Evolutionary conservation across 2,888 invertebrate genomes (phyloP).

Genomic region (Noctua janthina): DNA sequence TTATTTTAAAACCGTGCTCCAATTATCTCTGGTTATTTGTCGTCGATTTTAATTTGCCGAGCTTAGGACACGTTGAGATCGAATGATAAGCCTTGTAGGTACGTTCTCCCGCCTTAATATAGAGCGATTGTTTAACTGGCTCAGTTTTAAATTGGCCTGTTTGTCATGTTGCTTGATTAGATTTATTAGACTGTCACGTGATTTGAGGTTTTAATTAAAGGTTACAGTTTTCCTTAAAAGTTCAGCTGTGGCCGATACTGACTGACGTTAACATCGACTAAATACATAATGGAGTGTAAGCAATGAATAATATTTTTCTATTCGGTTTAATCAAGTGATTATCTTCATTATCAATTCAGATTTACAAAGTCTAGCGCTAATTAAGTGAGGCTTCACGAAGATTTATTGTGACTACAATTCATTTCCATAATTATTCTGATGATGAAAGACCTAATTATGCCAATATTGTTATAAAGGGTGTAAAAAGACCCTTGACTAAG

Average conservation of each 20-base stretch:
- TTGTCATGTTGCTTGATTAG: conserved; percentile 55
- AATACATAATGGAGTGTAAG: conserved; percentile 10
- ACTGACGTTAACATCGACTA: conserved; percentile 3
- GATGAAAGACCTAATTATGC: not conserved
- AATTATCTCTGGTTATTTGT: conserved; percentile 70
- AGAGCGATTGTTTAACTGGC: conserved; percentile 61
- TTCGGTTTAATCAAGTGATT: conserved; percentile 19
- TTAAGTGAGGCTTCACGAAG: not conserved
- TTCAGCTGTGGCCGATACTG: conserved; percentile 35
- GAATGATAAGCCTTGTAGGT: conserved; percentile 56
- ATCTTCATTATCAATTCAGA: conserved; percentile 34
- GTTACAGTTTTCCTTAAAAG: conserved; percentile 54
- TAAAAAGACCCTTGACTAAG: too few relatives aligned
- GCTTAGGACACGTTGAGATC: conserved; percentile 60
- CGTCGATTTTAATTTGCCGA: conserved; percentile 63
- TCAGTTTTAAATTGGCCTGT: conserved; percentile 54
- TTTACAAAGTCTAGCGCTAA: conserved; percentile 8
- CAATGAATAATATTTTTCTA: conserved; percentile 13
- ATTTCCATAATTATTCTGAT: conserved; percentile 11
- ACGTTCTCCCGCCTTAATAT: conserved; percentile 56
- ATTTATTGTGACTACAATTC: conserved; percentile 12
- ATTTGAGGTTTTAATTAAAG: conserved; percentile 60
- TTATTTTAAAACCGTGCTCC: conserved; percentile 60
- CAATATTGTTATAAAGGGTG: not conserved
- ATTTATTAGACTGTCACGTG: conserved; percentile 58